These are phyloP conservation scores for Agrotis ipsilon DNA, from an alignment of 2,888 invertebrate species.

Conservation along the genomic window DNA sequence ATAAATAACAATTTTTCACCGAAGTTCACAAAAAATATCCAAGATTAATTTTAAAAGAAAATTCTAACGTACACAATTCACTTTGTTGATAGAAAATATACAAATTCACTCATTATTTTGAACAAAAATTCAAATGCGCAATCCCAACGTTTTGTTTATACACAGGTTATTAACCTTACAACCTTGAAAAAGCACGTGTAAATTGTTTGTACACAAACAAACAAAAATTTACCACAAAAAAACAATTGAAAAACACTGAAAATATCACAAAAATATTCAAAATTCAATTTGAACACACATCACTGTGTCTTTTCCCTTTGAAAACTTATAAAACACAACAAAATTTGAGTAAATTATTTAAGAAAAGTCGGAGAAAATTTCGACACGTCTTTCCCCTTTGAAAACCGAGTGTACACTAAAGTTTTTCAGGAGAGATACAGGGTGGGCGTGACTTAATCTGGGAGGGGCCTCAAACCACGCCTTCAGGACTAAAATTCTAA, in stretches of 20 bases:
- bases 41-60: background rate
- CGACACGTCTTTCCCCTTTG: conserved; percentile 17
- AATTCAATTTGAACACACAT: background rate
- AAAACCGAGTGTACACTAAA: conserved; percentile 26
- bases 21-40: background rate
- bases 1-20: background rate
- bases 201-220: conserved; percentile 71
- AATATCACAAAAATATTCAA: conserved; percentile 1
- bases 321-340: background rate
- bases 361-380: background rate
- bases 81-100: conserved; percentile 20
- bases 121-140: background rate
- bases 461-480: conserved; percentile 64
- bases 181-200: conserved; percentile 65
- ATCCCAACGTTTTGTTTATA: conserved; percentile 38
- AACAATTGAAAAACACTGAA: conserved; percentile 20
- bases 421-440: conserved; percentile 28
- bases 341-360: conserved; percentile 3
- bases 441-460: conserved; percentile 51
- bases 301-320: background rate
- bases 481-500: conserved; percentile 59
- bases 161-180: conserved; percentile 56
- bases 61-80: background rate
- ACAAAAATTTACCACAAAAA: conserved; percentile 52
- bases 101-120: conserved; percentile 7